Base-by-base conservation (phyloP, 2,888 invertebrate genomes). In the Leucophora obtusa region DNA sequence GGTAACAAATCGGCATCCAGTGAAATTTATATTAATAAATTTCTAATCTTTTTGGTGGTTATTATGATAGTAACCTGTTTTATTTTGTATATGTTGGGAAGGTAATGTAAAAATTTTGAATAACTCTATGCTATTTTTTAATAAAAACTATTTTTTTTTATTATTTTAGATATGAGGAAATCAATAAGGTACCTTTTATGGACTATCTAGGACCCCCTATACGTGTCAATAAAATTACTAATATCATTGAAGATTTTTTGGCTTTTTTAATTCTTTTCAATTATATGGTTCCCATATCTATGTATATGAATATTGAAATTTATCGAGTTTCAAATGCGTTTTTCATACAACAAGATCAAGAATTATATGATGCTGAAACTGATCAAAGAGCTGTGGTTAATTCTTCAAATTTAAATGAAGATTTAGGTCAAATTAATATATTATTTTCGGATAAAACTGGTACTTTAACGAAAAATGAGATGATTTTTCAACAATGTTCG, bases 401-500 rank as follows among this genome's bases (percentile, higher is more conserved):
- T 88, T 94, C 96, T 0, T 96, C 96, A 0, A 96, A 96, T 87
- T 91, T 96, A 8, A 96, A 96, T 89, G 96, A 96, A 86, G 96
- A 96, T 85, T 91, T 96, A 54, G 96, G 96, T 0, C 96, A 96
- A 90, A 86, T 96, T 0, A 94, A 96, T 86, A 94, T 95, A 81
- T 87, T 96, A 38, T 95, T 96, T 89, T 94, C 95, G 0, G 96
- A 96, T 87, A 96, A 96, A 87, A 96, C 96, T 0, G 96, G 96
- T 2, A 96, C 96, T 0, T 90, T 96, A 0, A 96, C 96, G 4
- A 95, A 96, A 87, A 96, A 96, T 89, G 92, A 94, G 43, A 96
- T 96, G 96, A 92, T 93, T 75, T 96, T 96, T 87, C 93, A 94
- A 78, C 92, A 94, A 65, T 96, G 95, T 85, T 94, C 93, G 1